Evolutionary conservation across 2,797 vertebrate species (phyloP).

Genomic region (Anolis apletophallus): DNA sequence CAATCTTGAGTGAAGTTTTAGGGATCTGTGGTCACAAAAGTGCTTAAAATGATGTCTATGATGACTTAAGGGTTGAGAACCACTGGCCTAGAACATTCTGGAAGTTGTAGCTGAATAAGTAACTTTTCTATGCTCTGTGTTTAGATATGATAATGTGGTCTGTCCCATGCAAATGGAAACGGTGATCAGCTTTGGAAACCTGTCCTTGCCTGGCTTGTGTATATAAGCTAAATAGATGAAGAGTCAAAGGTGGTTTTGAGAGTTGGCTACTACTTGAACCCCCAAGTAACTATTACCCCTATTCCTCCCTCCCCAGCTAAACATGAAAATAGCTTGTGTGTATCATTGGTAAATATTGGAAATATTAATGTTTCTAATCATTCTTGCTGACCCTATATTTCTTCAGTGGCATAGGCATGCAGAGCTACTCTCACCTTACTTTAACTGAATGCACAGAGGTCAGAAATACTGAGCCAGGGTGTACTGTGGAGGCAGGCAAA

Average conservation of each 20-base stretch:
- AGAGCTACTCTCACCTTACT: not conserved
- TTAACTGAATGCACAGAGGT: not conserved
- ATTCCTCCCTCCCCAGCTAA: not conserved
- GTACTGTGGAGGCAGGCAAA: not conserved
- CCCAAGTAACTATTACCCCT: not conserved
- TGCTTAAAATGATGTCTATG: no score
- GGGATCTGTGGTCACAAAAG: no score
- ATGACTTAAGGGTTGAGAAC: no score
- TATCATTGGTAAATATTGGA: not conserved
- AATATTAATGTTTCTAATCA: not conserved
- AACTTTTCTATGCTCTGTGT: not conserved
- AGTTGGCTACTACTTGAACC: not conserved
- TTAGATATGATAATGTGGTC: not conserved
- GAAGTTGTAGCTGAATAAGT: not conserved
- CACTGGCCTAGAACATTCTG: no score
- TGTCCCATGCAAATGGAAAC: not conserved
- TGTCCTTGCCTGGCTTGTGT: not conserved
- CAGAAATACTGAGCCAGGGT: not conserved
- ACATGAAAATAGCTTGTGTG: not conserved
- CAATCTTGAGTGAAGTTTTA: no score
- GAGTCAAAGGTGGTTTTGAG: not conserved
- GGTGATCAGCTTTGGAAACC: not conserved
- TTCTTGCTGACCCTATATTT: not conserved
- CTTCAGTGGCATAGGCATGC: not conserved
- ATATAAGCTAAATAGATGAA: not conserved